These are phyloP conservation scores for Zele albiditarsus DNA, from an alignment of 2,888 invertebrate species.

Conservation along the genomic window DNA sequence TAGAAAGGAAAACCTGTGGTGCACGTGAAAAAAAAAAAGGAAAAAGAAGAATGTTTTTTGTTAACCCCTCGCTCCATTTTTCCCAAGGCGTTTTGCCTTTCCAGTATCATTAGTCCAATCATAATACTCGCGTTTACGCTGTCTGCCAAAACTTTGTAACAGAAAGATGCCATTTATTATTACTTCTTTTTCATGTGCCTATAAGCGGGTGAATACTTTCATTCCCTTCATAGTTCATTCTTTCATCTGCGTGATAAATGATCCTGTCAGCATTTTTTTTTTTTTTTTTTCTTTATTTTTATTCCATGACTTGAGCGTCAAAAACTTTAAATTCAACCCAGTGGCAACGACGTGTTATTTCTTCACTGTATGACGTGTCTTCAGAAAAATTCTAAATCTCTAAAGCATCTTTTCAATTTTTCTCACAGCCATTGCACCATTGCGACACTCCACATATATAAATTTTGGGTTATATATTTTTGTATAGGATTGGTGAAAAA, in stretches of 20 bases:
- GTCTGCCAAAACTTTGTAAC: constrained; percentile 17
- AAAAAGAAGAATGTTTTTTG: neutral
- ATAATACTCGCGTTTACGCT: neutral
- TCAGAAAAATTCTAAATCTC: neutral
- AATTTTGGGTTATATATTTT: constrained; percentile 10
- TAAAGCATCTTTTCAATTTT: constrained; percentile 24
- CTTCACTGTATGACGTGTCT: neutral
- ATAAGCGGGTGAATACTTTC: constrained; percentile 6
- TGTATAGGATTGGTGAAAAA: constrained; percentile 8
- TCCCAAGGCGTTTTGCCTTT: neutral
- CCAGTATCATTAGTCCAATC: constrained; percentile 10
- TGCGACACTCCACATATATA: neutral
- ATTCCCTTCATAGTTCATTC: neutral
- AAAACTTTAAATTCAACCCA: constrained; percentile 18
- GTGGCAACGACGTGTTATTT: neutral
- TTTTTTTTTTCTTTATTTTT: neutral
- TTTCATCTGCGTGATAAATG: constrained; percentile 20
- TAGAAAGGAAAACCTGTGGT: neutral
- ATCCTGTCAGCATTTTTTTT: constrained; percentile 9
- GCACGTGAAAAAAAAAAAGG: neutral
- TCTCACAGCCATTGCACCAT: neutral
- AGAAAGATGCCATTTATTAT: constrained; percentile 16
- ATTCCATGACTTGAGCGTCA: neutral
- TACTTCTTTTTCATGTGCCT: neutral
- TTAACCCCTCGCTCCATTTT: neutral